These are phyloP conservation scores for Anolis apletophallus DNA, from an alignment of 2,797 vertebrate species.

Conservation along the genomic window DNA sequence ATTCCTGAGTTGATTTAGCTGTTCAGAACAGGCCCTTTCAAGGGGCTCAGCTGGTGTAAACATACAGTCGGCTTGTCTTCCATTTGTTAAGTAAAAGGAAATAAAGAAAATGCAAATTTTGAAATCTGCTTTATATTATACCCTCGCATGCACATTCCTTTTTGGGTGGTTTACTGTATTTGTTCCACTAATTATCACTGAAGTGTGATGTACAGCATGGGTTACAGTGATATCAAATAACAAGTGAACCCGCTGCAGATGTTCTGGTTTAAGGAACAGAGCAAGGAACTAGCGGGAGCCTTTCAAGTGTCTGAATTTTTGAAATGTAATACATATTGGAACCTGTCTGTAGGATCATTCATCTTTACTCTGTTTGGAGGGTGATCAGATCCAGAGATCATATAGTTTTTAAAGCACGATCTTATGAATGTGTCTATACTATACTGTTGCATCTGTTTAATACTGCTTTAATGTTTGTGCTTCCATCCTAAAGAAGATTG, in stretches of 20 bases:
- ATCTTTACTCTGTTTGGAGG: conserved; percentile 42
- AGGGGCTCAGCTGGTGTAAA: conserved; percentile 35
- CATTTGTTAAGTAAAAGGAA: conserved; percentile 28
- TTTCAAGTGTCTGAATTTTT: conserved; percentile 38
- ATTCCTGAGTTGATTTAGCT: conserved; percentile 22
- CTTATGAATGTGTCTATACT: too few species aligned
- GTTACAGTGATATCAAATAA: conserved; percentile 38
- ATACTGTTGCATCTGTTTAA: too few species aligned
- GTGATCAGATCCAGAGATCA: not conserved
- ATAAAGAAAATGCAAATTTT: conserved; percentile 47
- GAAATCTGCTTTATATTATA: conserved; percentile 36
- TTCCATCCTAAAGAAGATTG: too few species aligned
- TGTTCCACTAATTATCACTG: conserved; percentile 40
- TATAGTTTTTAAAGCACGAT: too few species aligned
- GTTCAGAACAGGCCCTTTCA: conserved; percentile 3
- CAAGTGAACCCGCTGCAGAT: conserved; percentile 29
- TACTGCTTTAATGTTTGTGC: too few species aligned
- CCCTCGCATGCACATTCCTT: conserved; percentile 35
- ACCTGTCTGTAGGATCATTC: conserved; percentile 24
- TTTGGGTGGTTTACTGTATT: conserved; percentile 40
- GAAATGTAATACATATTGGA: conserved; percentile 43
- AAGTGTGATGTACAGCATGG: conserved; percentile 36
- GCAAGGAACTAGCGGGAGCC: conserved; percentile 1
- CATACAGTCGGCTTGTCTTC: conserved; percentile 15
- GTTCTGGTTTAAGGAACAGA: conserved; percentile 38